A percentile compares a stretch with the other conserved stretches of the same genome.
Conservation (phyloP, 1,140 invertebrate species). For the Lepidurus packardi region DNA sequence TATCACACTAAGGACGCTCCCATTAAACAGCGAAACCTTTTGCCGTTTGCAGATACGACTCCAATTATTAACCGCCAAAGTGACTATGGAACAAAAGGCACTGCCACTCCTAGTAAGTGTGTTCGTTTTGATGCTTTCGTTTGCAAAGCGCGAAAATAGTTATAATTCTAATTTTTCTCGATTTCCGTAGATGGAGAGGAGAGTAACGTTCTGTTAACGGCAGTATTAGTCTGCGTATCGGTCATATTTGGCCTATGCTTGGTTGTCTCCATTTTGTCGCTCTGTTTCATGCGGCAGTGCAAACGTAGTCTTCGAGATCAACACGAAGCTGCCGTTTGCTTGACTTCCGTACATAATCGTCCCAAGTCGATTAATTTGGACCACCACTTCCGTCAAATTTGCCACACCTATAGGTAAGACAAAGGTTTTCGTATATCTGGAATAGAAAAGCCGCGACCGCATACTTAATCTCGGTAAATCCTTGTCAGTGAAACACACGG, state of each 20-base stretch:
- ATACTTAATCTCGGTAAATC: not conserved
- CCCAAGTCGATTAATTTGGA: conserved; percentile 34
- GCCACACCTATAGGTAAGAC: conserved; percentile 25
- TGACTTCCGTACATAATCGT: conserved; percentile 29
- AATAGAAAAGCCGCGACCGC: not conserved
- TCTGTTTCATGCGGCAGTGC: conserved; percentile 31
- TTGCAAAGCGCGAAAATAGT: not conserved
- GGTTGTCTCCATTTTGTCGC: conserved; percentile 28
- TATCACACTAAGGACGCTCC: not conserved
- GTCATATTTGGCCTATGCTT: conserved; percentile 26
- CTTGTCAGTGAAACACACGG: not conserved
- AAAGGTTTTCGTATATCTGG: not conserved
- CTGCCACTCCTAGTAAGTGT: not conserved
- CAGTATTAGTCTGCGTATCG: conserved; percentile 31
- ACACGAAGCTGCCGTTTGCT: conserved; percentile 27
- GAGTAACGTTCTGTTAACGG: conserved; percentile 27
- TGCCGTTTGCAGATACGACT: not conserved
- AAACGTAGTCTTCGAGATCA: conserved; percentile 23
- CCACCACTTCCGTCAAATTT: conserved; percentile 28
- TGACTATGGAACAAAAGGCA: not conserved
- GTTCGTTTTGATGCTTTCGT: no score
- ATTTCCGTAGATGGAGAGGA: not conserved
- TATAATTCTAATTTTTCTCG: not conserved
- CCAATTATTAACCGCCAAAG: not conserved
- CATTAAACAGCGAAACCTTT: not conserved